Conservation (phyloP, 2,797 vertebrate species). For the Gallirallus australis region DNA sequence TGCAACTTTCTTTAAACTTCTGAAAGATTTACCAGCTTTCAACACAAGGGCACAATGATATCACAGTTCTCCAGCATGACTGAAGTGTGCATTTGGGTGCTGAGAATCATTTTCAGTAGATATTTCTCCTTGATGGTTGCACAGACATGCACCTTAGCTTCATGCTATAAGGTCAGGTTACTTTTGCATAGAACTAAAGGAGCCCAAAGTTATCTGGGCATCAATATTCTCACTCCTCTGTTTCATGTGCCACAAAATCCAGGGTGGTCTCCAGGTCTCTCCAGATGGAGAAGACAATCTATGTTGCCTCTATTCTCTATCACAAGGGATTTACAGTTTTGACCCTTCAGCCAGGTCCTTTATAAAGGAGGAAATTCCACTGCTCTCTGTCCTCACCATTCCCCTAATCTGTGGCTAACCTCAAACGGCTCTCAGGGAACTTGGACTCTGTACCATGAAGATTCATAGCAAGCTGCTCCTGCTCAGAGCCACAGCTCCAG, state of each 20-base stretch:
- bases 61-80: background rate
- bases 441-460: background rate
- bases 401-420: background rate
- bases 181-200: background rate
- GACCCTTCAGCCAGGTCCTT: background rate
- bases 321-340: background rate
- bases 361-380: slow-evolving; percentile 1
- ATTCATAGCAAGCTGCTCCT: background rate
- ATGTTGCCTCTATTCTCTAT: background rate
- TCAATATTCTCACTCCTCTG: background rate
- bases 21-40: background rate
- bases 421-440: background rate
- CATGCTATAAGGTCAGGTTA: background rate
- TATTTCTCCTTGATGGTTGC: background rate
- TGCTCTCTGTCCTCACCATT: background rate
- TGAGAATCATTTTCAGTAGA: background rate
- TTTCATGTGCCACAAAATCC: background rate
- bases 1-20: background rate
- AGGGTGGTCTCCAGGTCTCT: background rate
- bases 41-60: background rate
- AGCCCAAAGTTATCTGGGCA: background rate
- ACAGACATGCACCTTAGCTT: background rate
- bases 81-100: background rate
- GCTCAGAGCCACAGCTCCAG: background rate
- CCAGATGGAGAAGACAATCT: background rate